phyloP scores from a whole-genome alignment of 2,888 invertebrate species.

The Synanthedon myopaeformis region DNA sequence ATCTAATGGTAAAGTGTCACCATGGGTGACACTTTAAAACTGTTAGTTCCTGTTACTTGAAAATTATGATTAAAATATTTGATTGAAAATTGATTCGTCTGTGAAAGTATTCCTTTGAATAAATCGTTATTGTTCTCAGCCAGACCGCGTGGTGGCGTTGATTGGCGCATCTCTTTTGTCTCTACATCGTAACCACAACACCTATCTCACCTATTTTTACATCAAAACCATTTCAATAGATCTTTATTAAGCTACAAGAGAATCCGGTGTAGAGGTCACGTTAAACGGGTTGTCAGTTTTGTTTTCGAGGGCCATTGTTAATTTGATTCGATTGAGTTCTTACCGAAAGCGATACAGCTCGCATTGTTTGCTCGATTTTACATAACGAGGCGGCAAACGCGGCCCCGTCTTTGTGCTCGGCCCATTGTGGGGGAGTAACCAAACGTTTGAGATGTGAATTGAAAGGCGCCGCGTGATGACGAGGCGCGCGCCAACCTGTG shows the following conservation, averaged over 20 bases:
- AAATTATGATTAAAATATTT: constrained; percentile 1
- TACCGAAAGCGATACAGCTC: constrained; percentile 58
- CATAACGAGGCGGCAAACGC: constrained; percentile 65
- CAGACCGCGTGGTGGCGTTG: constrained; percentile 7
- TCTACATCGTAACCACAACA: constrained; percentile 15
- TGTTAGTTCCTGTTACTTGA: too few species aligned
- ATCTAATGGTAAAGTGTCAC: too few species aligned
- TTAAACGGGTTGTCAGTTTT: constrained; percentile 22
- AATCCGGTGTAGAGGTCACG: constrained; percentile 13
- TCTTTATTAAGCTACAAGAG: constrained; percentile 14
- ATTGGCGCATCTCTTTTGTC: constrained; percentile 21
- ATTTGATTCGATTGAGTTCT: constrained; percentile 61
- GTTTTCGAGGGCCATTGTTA: constrained; percentile 52
- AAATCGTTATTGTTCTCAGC: neutral
- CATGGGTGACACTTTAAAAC: too few species aligned
- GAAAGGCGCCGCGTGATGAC: constrained; percentile 67
- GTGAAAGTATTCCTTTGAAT: too few species aligned
- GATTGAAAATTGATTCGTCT: neutral
- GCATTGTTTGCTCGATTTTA: constrained; percentile 63
- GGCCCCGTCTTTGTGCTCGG: constrained; percentile 38
- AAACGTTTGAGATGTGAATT: constrained; percentile 57
- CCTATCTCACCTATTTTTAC: constrained; percentile 18
- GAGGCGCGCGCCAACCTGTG: constrained; percentile 37
- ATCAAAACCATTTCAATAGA: constrained; percentile 15
- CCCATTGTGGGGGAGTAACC: constrained; percentile 55